Evolutionary conservation across 2,797 vertebrate species (phyloP), one percentile per base, ranked within the genome.

Genomic region (Anabas testudineus): DNA sequence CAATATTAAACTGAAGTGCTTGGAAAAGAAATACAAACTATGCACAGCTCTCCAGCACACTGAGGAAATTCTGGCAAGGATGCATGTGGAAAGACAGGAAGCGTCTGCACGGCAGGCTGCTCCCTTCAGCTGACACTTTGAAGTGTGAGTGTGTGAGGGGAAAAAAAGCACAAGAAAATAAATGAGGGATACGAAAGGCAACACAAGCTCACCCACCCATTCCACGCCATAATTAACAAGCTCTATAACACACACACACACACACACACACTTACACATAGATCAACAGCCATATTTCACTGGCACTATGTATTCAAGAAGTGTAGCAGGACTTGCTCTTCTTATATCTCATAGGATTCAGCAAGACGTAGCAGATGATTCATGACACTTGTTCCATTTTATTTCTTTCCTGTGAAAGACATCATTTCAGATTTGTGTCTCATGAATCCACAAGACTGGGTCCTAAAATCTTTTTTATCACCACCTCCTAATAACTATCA

Each of bases 381-480:
- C 15, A 42, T 58, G n/a, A 34, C 34, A 22, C 32, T 28, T 52
- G 47, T 55, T 68, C 37, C 18, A 18, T 61, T 66, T 45, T 16
- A 19, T 28, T 5, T n/a, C 5, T 52, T 60, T 42, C 61, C 6
- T 14, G 32, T 51, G 37, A 60, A 53, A 18, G 32, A 66, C 68
- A 48, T 67, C 2, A 16, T 70, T 55, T 55, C 24, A 60, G 32
- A 65, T 45, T 46, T 65, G 12, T 30, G 26, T 63, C 14, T 14
- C 0, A 61, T 66, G 36, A 0, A 26, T 73, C 34, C 42, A 30
- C 7, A 51, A 57, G 28, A 46, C 36, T 22, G 1, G 3, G 4
- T 18, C 30, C 18, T 28, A 2, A 54, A 54, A 37, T 65, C 1
- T 46, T 52, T 61, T 70, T 79, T 47, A 60, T 65, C 49, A 58